Evolutionary conservation across 1,140 invertebrate species (phyloP).

Genomic region (Macrobrachium nipponense): DNA sequence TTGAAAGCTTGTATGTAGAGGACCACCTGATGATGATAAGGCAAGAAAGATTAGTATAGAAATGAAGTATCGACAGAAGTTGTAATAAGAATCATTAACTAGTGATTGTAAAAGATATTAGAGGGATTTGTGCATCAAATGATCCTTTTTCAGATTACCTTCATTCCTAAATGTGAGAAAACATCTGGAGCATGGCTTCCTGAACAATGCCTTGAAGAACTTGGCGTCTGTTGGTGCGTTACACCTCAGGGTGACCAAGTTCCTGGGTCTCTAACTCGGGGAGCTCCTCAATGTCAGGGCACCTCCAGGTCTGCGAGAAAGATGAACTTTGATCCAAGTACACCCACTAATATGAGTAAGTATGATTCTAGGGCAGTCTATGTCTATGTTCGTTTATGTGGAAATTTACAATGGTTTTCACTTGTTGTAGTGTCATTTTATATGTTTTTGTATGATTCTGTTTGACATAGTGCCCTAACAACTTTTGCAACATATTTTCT

Average conservation of each 20-base stretch:
- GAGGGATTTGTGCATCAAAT: no score
- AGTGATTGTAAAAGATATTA: no score
- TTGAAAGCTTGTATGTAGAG: no score
- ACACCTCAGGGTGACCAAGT: conserved; percentile 82
- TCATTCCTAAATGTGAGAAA: conserved; percentile 80
- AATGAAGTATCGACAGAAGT: background rate
- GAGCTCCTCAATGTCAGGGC: conserved; percentile 75
- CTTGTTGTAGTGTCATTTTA: background rate
- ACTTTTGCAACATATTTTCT: background rate
- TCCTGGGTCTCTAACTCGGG: conserved; percentile 81
- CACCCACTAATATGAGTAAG: conserved; percentile 62
- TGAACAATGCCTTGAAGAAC: conserved; percentile 83
- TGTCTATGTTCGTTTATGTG: background rate
- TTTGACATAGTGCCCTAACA: no score
- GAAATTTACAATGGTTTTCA: background rate
- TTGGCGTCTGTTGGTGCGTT: conserved; percentile 88
- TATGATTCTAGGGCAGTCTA: conserved; percentile 8
- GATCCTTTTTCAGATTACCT: conserved; percentile 69
- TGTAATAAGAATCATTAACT: no score
- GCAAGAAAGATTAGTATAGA: background rate
- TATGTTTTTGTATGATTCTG: no score
- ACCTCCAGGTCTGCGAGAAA: conserved; percentile 47
- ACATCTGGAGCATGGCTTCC: conserved; percentile 81
- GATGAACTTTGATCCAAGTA: conserved; percentile 47
- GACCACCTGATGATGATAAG: background rate